Base-by-base conservation (phyloP, 2,888 invertebrate species). In the Drosophila niveifrons region DNA sequence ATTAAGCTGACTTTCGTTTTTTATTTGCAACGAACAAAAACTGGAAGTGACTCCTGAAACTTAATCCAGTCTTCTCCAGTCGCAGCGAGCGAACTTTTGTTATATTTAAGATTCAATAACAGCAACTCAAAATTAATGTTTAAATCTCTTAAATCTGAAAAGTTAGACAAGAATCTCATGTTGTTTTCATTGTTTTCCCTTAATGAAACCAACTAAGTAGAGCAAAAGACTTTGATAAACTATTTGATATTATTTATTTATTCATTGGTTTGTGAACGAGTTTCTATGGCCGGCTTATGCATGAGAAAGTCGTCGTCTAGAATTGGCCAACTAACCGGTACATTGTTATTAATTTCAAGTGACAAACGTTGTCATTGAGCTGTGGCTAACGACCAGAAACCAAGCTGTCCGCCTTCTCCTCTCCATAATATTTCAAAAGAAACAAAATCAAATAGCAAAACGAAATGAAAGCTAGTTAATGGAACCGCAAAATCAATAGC, bases 321-420 rank as follows among this genome's bases (percentile, higher is more conserved):
- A 87, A 87, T 88, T 82, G 85, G 66, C 82, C 88, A 83, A 87
- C 82, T 85, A 69, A 82, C 58, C 82, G 82, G 61, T 68, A 82
- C 85, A 87, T 87, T 87, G 84, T 76, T 85, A 85, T 88, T 85
- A 88, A 80, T 82, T 80, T 88, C 66, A 76, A 75, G 86, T 85
- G 83, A 83, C 88, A 83, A 88, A 80, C 75, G 78, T 68, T 80
- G 83, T 63, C 80, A 88, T 88, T 82, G 78, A 85, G 75, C 78
- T 63, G 80, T 87, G 82, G 61, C 70, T 68, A 83, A 80, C 75
- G 46, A 82, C 52, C 76, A 71, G 75, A 82, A 84, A 83, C 82
- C 18, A 43, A 43, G 36, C 31, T 48, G 53, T 61, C 46, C 56
- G 47, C 55, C 63, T 53, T 56, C 56, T 50, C 55, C 63, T 53